Base-by-base conservation (phyloP, 2,797 vertebrate species). In the Microhierax caerulescens region DNA sequence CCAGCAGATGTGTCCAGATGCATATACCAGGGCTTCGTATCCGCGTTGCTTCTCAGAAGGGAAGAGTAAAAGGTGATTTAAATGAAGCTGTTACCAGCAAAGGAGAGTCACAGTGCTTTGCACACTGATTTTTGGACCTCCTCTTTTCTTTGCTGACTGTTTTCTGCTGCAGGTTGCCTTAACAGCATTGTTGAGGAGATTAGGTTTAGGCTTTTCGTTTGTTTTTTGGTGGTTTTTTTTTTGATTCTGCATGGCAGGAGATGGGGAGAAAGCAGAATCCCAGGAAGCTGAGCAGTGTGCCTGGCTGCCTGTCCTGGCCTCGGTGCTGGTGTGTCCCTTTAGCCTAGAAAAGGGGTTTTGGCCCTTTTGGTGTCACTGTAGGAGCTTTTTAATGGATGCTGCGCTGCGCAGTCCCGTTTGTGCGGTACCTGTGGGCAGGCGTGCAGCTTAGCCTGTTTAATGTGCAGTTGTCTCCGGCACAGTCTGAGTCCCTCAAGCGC, bases 241-340 rank as follows among this genome's bases (percentile, higher is more conserved):
- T 39, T 39, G n/a, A 18, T 17, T 34, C 13, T 39, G 28, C 11
- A 1, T 41, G 39, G 74, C 18, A 84, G 24, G 59, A 47, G 34
- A 60, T 14, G 11, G 22, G 53, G 39, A 59, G 54, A 53, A 64
- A 51, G 57, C 28, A 32, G 53, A n/a, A 50, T 50, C 36, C 36
- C 41, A 18, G 54, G 69, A 50, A n/a, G 34, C 32, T 48, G 48
- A 54, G 61, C 54, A 24, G 41, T 5, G 50, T 43, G 36, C 43
- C 18, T 21, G 36, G 36, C 65, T 37, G 43, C 73, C 43, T 2
- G 1, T 27, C 41, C 87, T 36, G 32, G 41, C 56, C 48, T 41
- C 1, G 0, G 18, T 20, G n/a, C 70, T 16, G 15, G 22, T 9
- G 30, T 19, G 30, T 13, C 4, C 25, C 5, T 9, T 47, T 13